Conservation (phyloP, 2,797 vertebrate species). For the Rhyacichthys aspro region DNA sequence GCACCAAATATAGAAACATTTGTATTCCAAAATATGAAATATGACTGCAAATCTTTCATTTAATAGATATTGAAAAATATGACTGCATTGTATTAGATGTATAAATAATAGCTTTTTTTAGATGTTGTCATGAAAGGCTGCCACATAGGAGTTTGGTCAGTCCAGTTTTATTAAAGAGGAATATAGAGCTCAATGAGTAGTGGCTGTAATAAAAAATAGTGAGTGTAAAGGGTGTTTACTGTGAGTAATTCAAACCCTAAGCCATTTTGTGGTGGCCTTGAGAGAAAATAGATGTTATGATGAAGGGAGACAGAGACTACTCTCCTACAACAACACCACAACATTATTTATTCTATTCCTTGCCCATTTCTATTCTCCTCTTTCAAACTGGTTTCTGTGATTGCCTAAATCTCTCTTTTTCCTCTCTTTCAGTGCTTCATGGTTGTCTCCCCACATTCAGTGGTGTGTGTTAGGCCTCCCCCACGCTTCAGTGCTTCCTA, state of each 20-base stretch:
- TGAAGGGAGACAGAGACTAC: slow-evolving; percentile 48
- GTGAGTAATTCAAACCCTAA: slow-evolving; percentile 37
- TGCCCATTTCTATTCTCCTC: neutral
- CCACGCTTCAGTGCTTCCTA: slow-evolving; percentile 41
- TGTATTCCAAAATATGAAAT: too few relatives aligned
- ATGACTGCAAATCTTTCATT: too few relatives aligned
- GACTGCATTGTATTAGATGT: too few relatives aligned
- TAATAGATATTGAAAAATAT: too few relatives aligned
- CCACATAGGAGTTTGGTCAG: slow-evolving; percentile 16
- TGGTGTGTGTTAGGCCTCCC: slow-evolving; percentile 44
- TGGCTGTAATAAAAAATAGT: slow-evolving; percentile 47
- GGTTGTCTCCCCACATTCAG: slow-evolving; percentile 43
- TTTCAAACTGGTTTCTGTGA: neutral
- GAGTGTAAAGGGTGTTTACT: slow-evolving; percentile 36
- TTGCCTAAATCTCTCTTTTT: slow-evolving; percentile 28
- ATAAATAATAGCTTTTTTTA: too few relatives aligned
- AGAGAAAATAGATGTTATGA: slow-evolving; percentile 55
- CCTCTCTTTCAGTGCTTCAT: slow-evolving; percentile 32
- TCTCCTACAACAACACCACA: slow-evolving; percentile 24
- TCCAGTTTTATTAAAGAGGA: slow-evolving; percentile 19
- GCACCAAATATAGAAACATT: too few relatives aligned
- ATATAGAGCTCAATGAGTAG: slow-evolving; percentile 20
- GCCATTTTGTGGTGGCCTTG: slow-evolving; percentile 53
- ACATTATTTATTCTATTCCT: slow-evolving; percentile 27
- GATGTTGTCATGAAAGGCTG: neutral